Evolutionary conservation across 1,140 invertebrate genomes (phyloP).

Genomic region (Oreohelix idahoensis): DNA sequence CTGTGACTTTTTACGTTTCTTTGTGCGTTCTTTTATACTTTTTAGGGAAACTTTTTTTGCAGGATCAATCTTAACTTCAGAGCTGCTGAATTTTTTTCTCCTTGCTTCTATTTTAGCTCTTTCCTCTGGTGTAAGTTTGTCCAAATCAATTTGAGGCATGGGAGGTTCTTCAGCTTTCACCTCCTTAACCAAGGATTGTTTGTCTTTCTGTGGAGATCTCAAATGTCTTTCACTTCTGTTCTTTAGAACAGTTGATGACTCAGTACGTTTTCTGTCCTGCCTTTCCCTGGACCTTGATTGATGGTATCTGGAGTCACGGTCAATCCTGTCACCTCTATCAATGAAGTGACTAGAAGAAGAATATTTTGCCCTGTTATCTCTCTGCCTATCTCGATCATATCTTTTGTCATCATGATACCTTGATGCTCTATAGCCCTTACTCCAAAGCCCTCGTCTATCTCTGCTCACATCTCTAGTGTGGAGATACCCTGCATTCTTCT

Average conservation of each 20-base stretch:
- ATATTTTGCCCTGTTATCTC: not conserved
- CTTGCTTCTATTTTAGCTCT: constrained; percentile 47
- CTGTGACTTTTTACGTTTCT: constrained; percentile 13
- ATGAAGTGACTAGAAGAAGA: not conserved
- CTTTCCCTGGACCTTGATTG: not conserved
- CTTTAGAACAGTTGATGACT: not conserved
- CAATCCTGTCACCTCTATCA: not conserved
- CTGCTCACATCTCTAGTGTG: not conserved
- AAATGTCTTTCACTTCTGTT: not conserved
- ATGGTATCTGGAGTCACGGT: not conserved
- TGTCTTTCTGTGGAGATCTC: not conserved
- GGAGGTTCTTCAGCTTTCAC: not conserved
- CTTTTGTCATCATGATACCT: not conserved
- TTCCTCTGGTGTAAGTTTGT: constrained; percentile 45
- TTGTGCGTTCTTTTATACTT: constrained; percentile 35
- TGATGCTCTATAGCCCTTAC: not conserved
- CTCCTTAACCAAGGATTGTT: not conserved
- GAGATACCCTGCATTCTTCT: not conserved
- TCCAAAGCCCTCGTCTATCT: not conserved
- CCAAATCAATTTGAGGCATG: constrained; percentile 23
- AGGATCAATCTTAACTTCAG: constrained; percentile 40
- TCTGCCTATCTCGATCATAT: not conserved
- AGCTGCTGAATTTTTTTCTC: constrained; percentile 45
- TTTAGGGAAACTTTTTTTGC: constrained; percentile 38
- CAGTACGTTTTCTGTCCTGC: not conserved